phyloP scores from a whole-genome alignment of 2,888 invertebrate genomes.

The Choreutis nemorana region DNA sequence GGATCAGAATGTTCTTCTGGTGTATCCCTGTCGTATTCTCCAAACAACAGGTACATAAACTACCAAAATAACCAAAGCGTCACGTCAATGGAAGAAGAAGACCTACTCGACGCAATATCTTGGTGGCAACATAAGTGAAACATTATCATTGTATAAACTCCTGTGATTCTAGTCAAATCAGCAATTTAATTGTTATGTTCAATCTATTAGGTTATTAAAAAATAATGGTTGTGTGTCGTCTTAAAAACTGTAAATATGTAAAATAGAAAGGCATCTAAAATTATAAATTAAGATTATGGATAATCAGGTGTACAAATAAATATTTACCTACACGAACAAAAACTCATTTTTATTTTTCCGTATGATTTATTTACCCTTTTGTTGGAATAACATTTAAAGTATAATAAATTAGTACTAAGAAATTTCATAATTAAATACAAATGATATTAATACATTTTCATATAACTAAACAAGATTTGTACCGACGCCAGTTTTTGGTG shows the following conservation, averaged over 20 bases:
- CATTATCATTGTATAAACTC: constrained; percentile 5
- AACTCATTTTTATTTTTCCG: no score
- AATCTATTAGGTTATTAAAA: constrained; percentile 12
- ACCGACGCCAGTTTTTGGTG: no score
- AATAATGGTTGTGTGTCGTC: constrained; percentile 7
- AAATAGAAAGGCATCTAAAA: no score
- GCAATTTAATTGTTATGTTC: constrained; percentile 8
- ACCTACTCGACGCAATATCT: constrained; percentile 81
- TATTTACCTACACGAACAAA: no score
- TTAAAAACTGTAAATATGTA: constrained; percentile 15
- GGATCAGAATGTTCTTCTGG: constrained; percentile 73
- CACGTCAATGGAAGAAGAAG: constrained; percentile 82
- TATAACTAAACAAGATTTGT: no score
- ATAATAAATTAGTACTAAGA: no score
- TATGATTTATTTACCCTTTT: no score
- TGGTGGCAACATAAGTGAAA: constrained; percentile 77
- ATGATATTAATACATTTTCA: no score
- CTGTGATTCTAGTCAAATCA: constrained; percentile 26
- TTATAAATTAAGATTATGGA: no score
- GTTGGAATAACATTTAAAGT: no score
- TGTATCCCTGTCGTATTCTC: constrained; percentile 45
- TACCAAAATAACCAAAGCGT: constrained; percentile 43
- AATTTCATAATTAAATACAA: no score
- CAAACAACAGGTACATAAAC: constrained; percentile 22
- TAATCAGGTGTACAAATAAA: no score